phyloP scores from a whole-genome alignment of 1,140 invertebrate species.

The Drosophila novamexicana region DNA sequence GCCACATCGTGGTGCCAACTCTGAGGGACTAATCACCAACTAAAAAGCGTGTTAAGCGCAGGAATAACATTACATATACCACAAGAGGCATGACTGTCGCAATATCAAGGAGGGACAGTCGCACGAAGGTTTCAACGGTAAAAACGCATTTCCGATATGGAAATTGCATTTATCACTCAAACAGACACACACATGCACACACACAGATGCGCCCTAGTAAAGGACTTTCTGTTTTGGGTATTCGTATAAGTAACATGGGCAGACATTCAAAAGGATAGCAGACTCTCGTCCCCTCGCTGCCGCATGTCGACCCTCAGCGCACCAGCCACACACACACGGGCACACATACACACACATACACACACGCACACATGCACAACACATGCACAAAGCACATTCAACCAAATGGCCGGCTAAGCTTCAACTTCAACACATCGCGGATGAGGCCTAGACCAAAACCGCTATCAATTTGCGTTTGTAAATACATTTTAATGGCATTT shows the following conservation, averaged over 20 bases:
- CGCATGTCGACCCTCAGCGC: not conserved
- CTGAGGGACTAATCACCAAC: not conserved
- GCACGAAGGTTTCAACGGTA: not conserved
- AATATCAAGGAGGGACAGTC: not conserved
- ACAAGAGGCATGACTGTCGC: not conserved
- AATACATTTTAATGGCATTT: conserved; percentile 83
- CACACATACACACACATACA: not conserved
- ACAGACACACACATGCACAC: not conserved
- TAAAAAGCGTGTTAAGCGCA: conserved; percentile 2
- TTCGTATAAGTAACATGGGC: not conserved
- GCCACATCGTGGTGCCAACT: not conserved
- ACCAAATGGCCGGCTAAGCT: conserved; percentile 67
- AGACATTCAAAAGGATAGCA: conserved; percentile 6
- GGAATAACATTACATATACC: conserved; percentile 2
- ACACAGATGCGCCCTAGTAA: not conserved
- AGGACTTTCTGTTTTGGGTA: conserved; percentile 2
- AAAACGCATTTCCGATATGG: conserved; percentile 14
- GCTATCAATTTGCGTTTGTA: conserved; percentile 82
- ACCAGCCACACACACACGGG: not conserved
- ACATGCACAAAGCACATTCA: conserved; percentile 1
- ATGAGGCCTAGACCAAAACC: conserved; percentile 58
- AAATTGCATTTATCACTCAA: conserved; percentile 19
- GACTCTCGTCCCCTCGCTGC: not conserved
- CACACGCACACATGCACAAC: not conserved
- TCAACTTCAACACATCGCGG: conserved; percentile 64